Conservation (phyloP, 35 echinoderm and acorn worm species). For the Lytechinus variegatus region DNA sequence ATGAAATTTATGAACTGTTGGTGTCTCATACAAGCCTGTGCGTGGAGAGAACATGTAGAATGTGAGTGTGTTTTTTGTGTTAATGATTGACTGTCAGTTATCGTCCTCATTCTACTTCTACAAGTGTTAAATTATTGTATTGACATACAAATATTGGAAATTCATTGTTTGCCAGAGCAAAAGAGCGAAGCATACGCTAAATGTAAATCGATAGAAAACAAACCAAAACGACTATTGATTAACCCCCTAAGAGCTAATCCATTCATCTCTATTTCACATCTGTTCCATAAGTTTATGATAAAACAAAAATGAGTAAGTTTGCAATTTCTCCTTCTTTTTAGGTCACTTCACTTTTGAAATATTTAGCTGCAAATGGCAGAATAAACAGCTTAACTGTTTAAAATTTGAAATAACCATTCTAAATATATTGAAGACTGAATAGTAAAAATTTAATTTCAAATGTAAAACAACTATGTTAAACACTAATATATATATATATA, state of each 20-base stretch:
- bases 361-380: neutral
- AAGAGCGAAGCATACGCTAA: constrained; percentile 23
- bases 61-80: neutral
- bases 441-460: no score
- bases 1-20: neutral
- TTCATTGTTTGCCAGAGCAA: neutral
- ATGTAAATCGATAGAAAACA: neutral
- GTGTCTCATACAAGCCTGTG: neutral
- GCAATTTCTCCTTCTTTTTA: neutral
- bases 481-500: no score
- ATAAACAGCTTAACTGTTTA: no score
- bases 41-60: neutral
- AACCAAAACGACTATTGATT: neutral
- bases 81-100: neutral
- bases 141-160: constrained; percentile 5
- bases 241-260: neutral
- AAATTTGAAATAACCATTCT: no score
- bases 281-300: neutral
- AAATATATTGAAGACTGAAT: no score
- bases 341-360: neutral
- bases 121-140: constrained; percentile 20
- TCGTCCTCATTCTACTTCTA: neutral
- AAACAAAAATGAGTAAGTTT: neutral
- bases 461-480: no score
- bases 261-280: neutral